Evolutionary conservation across 2,113 vertebrate genomes (phyloP), one percentile per base, ranked within the genome.

Genomic region (Macroglossus sobrinus): DNA sequence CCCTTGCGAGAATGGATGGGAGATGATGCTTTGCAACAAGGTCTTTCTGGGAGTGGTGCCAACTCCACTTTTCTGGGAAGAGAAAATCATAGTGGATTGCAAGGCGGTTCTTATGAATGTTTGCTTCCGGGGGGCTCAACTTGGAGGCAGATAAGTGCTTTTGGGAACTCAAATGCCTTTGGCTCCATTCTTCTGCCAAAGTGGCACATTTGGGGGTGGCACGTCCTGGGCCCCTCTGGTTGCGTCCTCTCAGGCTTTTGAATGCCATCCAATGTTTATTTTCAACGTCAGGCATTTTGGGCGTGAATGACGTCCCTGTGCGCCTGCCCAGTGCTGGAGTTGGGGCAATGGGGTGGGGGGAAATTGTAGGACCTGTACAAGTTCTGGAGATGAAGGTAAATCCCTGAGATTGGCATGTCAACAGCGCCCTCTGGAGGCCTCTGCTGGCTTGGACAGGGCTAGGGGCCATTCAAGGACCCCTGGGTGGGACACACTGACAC

Each of bases 311-410:
- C 24, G 28, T 57, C 10, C 45, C 61, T 8, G 18, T 5, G 69
- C 15, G 87, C 66, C n/a, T 21, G 63, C 11, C 38, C 7, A 16
- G 47, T 8, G 61, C 63, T 28, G 3, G 18, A 15, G 38, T 18
- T 2, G 2, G 38, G 8, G n/a, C 15, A 0, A 3, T 1, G 13
- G 40, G 6, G 12, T 5, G 15, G 5, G 45, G 15, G 5, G 45
- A 45, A 16, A 33, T 16, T 15, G 5, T 22, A 35, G 16, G 35
- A 84, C 26, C 2, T 4, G 38, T 4, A 30, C 24, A 40, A 21
- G 12, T 55, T 72, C n/a, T 1, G 3, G 26, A n/a, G 61, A 64
- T 5, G 15, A 35, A 35, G 1, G 22, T 1, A 33, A 22, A 30
- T 5, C 24, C 30, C 75, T 30, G 35, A 43, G 28, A 33, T 50